Base-by-base conservation (phyloP, 2,113 vertebrate species). In the Scophthalmus maximus region DNA sequence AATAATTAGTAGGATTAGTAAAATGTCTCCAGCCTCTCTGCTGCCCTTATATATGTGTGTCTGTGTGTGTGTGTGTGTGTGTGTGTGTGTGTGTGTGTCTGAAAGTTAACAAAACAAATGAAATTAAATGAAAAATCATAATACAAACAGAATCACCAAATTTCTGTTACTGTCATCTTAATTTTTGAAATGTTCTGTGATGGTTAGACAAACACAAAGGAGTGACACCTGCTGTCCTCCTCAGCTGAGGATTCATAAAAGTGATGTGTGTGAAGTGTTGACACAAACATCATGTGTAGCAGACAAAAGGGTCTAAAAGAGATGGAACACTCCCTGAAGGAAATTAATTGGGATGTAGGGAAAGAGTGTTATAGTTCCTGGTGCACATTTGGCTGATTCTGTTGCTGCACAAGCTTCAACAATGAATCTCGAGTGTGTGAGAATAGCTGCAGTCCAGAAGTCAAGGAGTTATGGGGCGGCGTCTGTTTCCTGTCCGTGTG, bases 401-500 rank as follows among this genome's bases (percentile, higher is more conserved):
- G 51, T 25, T 52, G 60, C 61, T 67, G 36, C 38, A 18, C 26
- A 11, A 65, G 65, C 46, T 68, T 75, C 4, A 12, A 14, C 79
- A 51, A 17, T 9, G 40, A 67, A 46, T 56, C 40, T 29, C 4
- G n/a, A 82, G 53, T 79, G 83, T 84, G 88, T 82, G 87, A 84
- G 82, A 85, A 66, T n/a, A 34, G 50, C 66, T 66, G 32, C 42
- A 12, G 2, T 42, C 74, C 50, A 46, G 42, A 12, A 65, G 72
- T 47, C 0, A 25, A 61, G 64, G 67, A 68, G 57, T 29, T 51
- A 0, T 71, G 73, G 71, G 78, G 82, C 3, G 6, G 38, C 3
- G 72, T 73, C 77, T 52, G 80, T 78, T 91, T 91, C 90, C 87
- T 89, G 88, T 74, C 88, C 69, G 17, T 89, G 70, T 79, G 69